Evolutionary conservation across 2,113 vertebrate genomes (phyloP).

Genomic region (Lasiurus borealis): DNA sequence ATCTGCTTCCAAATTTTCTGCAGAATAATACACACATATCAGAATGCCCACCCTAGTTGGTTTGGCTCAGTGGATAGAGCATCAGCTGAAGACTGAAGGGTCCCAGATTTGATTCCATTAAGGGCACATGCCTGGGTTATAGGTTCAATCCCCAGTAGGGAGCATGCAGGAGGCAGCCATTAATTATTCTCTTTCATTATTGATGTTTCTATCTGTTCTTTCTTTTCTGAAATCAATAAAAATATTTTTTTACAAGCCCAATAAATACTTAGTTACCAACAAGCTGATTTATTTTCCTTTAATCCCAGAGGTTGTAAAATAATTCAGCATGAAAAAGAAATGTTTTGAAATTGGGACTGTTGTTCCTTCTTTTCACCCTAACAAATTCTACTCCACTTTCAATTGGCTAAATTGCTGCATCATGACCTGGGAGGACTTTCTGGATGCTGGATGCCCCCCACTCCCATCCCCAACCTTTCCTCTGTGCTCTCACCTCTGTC

Average conservation of each 20-base stretch:
- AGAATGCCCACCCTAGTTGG: not conserved
- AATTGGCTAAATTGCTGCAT: not conserved
- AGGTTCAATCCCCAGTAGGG: too few relatives aligned
- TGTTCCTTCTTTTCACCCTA: not conserved
- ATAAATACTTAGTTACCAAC: not conserved
- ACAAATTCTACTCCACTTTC: not conserved
- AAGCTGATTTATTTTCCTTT: conserved; percentile 43
- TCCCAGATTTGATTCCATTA: too few relatives aligned
- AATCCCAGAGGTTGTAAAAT: not conserved
- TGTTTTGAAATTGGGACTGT: conserved; percentile 20
- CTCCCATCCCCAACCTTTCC: not conserved
- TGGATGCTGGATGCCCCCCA: not conserved
- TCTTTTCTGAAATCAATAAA: too few relatives aligned
- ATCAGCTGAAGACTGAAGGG: too few relatives aligned
- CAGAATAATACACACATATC: not conserved
- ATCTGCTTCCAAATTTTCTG: not conserved
- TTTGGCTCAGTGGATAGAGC: too few relatives aligned
- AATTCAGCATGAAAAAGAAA: not conserved
- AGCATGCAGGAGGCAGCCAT: too few relatives aligned
- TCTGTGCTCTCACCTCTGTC: not conserved
- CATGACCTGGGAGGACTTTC: not conserved
- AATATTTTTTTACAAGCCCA: not conserved
- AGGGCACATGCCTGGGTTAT: too few relatives aligned
- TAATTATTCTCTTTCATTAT: too few relatives aligned
- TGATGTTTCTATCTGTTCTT: too few relatives aligned